These are phyloP conservation scores for Myiotriccus ornatus DNA, from an alignment of 2,797 vertebrate genomes.

Conservation along the genomic window DNA sequence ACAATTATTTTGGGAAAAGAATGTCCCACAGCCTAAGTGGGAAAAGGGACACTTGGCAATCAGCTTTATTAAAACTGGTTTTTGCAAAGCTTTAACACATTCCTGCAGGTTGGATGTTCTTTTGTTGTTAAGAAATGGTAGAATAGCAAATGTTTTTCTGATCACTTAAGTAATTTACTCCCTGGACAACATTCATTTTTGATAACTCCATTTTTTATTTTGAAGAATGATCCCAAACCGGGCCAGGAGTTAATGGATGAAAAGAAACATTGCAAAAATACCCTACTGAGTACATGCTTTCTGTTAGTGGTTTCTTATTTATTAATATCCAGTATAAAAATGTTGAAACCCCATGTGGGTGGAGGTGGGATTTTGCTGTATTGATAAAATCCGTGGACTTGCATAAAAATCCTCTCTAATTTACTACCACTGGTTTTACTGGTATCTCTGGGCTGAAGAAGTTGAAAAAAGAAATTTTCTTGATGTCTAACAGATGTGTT, in stretches of 20 bases:
- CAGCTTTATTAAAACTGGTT: neutral
- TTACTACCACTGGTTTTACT: slow-evolving; percentile 27
- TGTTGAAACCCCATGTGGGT: neutral
- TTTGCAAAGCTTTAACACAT: neutral
- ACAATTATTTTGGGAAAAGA: neutral
- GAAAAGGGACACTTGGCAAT: neutral
- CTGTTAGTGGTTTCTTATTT: neutral
- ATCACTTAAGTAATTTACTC: neutral
- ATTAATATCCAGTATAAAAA: neutral
- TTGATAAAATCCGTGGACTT: neutral
- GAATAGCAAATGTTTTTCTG: neutral
- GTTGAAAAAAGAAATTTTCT: neutral
- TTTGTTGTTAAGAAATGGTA: neutral
- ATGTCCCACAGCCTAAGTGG: neutral
- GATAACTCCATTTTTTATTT: neutral
- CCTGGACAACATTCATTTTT: neutral
- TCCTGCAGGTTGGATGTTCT: neutral
- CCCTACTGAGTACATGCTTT: neutral
- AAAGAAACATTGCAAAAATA: neutral
- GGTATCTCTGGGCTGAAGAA: neutral
- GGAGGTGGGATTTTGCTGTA: slow-evolving; percentile 11
- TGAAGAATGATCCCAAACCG: neutral
- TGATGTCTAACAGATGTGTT: slow-evolving; percentile 55
- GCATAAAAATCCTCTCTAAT: slow-evolving; percentile 14
- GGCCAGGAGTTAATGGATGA: slow-evolving; percentile 1